A percentile compares a stretch with the other conserved stretches of the same genome.
These are phyloP conservation scores for Drosophila colorata DNA, from an alignment of 2,888 invertebrate genomes.

Conservation along the genomic window DNA sequence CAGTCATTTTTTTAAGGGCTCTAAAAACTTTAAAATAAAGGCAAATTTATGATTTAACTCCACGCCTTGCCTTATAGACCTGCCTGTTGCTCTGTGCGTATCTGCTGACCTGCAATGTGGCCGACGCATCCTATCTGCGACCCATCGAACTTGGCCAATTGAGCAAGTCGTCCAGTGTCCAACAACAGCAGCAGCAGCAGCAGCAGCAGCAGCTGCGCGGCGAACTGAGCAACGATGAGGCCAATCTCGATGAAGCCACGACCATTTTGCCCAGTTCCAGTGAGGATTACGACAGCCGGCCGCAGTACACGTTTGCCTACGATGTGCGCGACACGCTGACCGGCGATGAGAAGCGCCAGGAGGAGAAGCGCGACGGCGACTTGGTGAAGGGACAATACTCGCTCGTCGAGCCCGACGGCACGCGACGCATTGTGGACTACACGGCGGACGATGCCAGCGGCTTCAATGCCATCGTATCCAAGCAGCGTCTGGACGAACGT, in stretches of 20 bases:
- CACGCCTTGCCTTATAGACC: constrained; percentile 42
- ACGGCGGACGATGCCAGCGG: constrained; percentile 86
- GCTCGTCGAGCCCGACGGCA: constrained; percentile 86
- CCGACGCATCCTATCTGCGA: constrained; percentile 72
- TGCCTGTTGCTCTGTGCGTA: constrained; percentile 76
- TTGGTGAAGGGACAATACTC: constrained; percentile 86
- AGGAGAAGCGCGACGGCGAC: constrained; percentile 87
- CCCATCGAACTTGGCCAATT: constrained; percentile 78
- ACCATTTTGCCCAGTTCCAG: constrained; percentile 72
- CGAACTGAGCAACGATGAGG: constrained; percentile 55
- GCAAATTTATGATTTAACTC: no score
- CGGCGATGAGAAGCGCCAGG: constrained; percentile 86
- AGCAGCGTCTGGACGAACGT: constrained; percentile 78
- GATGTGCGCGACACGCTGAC: constrained; percentile 86
- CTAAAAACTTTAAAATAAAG: no score
- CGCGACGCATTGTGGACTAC: constrained; percentile 86
- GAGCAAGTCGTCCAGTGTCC: constrained; percentile 52
- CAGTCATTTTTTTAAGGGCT: constrained; percentile 20
- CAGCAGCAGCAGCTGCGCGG: constrained; percentile 44
- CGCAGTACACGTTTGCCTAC: constrained; percentile 86
- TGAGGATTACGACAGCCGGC: constrained; percentile 86
- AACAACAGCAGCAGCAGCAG: constrained; percentile 39
- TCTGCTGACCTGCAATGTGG: constrained; percentile 71
- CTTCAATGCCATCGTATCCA: constrained; percentile 86
- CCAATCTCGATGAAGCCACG: constrained; percentile 66